A percentile compares a stretch with the other conserved stretches of the same genome.
Evolutionary conservation across 2,113 vertebrate species (phyloP).

Genomic region (Lasiurus cinereus): DNA sequence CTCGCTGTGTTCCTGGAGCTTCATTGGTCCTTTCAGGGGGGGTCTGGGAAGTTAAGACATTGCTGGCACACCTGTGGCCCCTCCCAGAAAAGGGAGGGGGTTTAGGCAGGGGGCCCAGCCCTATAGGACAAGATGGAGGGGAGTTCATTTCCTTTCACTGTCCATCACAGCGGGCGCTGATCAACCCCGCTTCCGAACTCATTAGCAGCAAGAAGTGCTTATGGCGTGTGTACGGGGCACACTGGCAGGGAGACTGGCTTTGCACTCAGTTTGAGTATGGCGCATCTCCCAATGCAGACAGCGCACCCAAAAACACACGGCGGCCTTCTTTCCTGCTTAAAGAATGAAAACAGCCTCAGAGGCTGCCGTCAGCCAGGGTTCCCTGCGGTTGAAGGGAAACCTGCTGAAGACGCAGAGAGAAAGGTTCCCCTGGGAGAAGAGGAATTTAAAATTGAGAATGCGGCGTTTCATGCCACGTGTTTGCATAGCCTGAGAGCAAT

Average conservation of each 20-base stretch:
- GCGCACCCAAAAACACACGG: neutral
- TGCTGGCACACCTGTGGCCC: too few species aligned
- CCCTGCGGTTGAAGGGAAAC: constrained; percentile 24
- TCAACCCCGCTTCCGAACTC: constrained; percentile 62
- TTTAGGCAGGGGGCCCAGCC: too few species aligned
- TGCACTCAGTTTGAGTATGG: constrained; percentile 42
- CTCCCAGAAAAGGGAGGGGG: too few species aligned
- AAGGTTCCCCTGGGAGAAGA: neutral
- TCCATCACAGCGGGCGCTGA: neutral
- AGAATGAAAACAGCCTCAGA: neutral
- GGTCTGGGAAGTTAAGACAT: too few species aligned
- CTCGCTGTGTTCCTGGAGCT: too few species aligned
- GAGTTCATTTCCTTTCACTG: too few species aligned
- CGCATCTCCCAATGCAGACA: neutral
- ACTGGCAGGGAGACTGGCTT: constrained; percentile 33
- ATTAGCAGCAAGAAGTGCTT: constrained; percentile 76
- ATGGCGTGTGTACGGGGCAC: constrained; percentile 35
- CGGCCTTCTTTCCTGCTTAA: neutral
- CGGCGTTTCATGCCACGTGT: too few species aligned
- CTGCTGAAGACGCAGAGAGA: neutral
- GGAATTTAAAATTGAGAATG: neutral
- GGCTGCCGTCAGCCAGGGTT: neutral
- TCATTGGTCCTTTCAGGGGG: too few species aligned
- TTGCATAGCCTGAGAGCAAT: too few species aligned
- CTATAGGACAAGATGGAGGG: too few species aligned